Evolutionary conservation across 2,797 vertebrate genomes (phyloP).

Genomic region (Chloroceryle inda): DNA sequence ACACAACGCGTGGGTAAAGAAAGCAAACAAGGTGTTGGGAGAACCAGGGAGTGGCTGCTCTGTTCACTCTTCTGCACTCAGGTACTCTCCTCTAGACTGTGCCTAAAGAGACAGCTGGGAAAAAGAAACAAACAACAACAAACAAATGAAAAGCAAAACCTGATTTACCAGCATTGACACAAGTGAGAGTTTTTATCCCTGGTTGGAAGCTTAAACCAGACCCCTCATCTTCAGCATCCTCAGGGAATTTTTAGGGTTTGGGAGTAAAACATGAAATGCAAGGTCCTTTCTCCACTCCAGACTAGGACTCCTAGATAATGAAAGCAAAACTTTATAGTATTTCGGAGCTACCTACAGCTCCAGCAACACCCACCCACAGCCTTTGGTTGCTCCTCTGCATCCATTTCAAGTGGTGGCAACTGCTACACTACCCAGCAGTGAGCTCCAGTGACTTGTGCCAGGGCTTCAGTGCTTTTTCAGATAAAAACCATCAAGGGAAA

Average conservation of each 20-base stretch:
- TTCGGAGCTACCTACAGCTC: background rate
- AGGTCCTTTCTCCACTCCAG: background rate
- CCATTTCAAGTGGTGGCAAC: background rate
- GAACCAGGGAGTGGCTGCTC: background rate
- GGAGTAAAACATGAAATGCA: background rate
- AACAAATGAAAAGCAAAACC: background rate
- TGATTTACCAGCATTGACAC: background rate
- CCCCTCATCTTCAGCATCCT: background rate
- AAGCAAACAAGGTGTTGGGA: background rate
- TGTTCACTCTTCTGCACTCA: background rate
- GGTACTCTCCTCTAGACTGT: background rate
- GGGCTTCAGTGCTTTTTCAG: background rate
- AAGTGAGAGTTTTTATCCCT: background rate
- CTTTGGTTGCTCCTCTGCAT: background rate
- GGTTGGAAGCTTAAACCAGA: background rate
- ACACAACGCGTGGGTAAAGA: background rate
- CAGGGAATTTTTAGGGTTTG: background rate
- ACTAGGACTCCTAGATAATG: background rate
- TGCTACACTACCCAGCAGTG: rapidly evolving
- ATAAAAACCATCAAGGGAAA: background rate
- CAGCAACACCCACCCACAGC: background rate
- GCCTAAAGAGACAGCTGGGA: background rate
- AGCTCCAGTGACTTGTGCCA: background rate
- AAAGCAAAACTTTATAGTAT: background rate
- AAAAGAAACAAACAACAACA: background rate